Conservation (phyloP, 2,888 invertebrate species). For the Cactoblastis cactorum region DNA sequence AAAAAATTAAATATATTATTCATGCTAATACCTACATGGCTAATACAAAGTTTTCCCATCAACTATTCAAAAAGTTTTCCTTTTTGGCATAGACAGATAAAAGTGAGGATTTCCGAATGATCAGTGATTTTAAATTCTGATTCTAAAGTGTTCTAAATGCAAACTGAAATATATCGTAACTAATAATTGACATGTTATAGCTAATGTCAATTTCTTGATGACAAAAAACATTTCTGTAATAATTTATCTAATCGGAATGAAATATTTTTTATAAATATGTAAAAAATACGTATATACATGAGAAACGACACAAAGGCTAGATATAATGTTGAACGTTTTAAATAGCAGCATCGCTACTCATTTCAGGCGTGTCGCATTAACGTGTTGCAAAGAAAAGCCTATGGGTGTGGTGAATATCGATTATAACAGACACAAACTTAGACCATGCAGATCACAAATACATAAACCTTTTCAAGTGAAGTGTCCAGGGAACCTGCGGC, state of each 20-base stretch:
- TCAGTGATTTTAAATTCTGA: no score
- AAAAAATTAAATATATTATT: no score
- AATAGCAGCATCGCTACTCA: conserved; percentile 30
- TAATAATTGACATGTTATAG: not conserved
- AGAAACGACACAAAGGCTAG: not conserved
- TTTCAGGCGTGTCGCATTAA: conserved; percentile 31
- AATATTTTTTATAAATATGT: not conserved
- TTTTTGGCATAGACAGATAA: no score
- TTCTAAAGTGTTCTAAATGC: not conserved
- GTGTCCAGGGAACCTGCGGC: conserved; percentile 19
- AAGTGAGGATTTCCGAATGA: no score
- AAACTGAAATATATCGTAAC: not conserved
- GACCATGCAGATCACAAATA: not conserved
- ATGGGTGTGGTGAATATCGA: not conserved
- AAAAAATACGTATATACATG: not conserved
- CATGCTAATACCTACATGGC: no score
- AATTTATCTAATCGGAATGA: not conserved
- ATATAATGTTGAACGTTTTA: conserved; percentile 38
- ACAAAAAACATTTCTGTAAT: not conserved
- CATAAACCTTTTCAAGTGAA: not conserved
- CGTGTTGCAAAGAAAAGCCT: conserved; percentile 29
- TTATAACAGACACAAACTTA: not conserved
- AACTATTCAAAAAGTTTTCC: no score
- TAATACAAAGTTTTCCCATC: no score
- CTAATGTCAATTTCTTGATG: not conserved